phyloP scores from a whole-genome alignment of 1,140 invertebrate species.

The Drosophila simulans region DNA sequence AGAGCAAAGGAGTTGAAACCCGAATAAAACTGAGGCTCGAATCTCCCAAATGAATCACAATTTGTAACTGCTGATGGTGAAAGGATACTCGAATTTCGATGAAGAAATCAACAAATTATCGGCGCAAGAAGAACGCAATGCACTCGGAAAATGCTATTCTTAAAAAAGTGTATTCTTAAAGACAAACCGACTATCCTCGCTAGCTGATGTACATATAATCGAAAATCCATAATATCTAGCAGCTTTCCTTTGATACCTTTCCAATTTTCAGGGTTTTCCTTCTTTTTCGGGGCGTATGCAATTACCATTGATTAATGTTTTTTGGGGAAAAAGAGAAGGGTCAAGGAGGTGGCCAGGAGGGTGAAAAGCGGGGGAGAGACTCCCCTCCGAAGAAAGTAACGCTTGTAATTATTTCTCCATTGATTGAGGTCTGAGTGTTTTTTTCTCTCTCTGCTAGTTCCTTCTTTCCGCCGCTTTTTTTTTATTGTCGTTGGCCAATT shows the following conservation, averaged over 20 bases:
- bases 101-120: neutral
- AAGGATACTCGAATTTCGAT: neutral
- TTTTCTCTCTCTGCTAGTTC: neutral
- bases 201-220: neutral
- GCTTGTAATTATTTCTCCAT: constrained; percentile 52
- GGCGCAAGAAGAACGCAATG: too few relatives aligned
- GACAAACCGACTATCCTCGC: too few relatives aligned
- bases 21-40: too few relatives aligned
- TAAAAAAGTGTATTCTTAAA: neutral
- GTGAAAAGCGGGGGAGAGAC: neutral
- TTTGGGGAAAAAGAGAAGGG: constrained; percentile 20
- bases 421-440: constrained; percentile 39
- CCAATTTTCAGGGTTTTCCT: constrained; percentile 4
- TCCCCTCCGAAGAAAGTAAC: constrained; percentile 34
- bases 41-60: constrained; percentile 8
- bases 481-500: constrained; percentile 29
- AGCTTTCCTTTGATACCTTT: neutral
- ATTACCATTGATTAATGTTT: constrained; percentile 37
- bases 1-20: neutral
- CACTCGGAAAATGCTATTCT: too few relatives aligned
- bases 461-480: neutral
- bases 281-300: constrained; percentile 13
- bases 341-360: neutral
- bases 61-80: neutral
- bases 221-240: constrained; percentile 2